phyloP scores from a whole-genome alignment of 2,888 invertebrate genomes.

The Ectemnius lituratus region DNA sequence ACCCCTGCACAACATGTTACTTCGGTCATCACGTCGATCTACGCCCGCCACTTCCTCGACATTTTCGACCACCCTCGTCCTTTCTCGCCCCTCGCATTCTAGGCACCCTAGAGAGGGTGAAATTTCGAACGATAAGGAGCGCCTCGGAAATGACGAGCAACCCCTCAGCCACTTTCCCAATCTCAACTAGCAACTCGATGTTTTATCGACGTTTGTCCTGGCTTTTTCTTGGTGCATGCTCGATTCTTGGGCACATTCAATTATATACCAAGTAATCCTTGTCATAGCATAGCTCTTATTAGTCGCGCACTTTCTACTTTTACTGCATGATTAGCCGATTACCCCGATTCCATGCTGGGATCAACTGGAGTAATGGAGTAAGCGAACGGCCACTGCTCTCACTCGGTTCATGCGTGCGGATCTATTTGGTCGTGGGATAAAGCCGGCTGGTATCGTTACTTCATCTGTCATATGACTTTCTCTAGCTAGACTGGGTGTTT shows the following conservation, averaged over 20 bases:
- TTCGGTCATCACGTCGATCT: background rate
- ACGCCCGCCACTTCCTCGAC: slow-evolving; percentile 24
- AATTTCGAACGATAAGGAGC: too few species aligned
- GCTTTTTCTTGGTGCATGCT: too few species aligned
- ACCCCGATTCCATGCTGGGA: background rate
- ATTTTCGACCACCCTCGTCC: slow-evolving; percentile 19
- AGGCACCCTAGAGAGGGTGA: too few species aligned
- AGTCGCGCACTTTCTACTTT: slow-evolving; percentile 2
- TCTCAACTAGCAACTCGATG: too few species aligned
- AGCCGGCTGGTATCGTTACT: background rate
- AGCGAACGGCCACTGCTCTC: background rate
- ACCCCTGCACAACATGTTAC: too few species aligned
- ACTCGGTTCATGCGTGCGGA: background rate
- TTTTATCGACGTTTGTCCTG: too few species aligned
- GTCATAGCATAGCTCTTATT: background rate
- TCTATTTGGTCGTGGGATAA: background rate
- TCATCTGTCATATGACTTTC: background rate
- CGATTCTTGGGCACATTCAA: background rate
- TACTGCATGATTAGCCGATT: slow-evolving; percentile 5
- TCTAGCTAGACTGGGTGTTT: background rate
- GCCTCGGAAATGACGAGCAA: too few species aligned
- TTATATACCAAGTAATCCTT: background rate
- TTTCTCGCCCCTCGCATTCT: background rate
- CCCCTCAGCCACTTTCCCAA: too few species aligned
- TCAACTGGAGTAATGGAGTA: slow-evolving; percentile 1